Evolutionary conservation across 2,888 invertebrate genomes (phyloP).

Genomic region (Polydrusus cervinus): DNA sequence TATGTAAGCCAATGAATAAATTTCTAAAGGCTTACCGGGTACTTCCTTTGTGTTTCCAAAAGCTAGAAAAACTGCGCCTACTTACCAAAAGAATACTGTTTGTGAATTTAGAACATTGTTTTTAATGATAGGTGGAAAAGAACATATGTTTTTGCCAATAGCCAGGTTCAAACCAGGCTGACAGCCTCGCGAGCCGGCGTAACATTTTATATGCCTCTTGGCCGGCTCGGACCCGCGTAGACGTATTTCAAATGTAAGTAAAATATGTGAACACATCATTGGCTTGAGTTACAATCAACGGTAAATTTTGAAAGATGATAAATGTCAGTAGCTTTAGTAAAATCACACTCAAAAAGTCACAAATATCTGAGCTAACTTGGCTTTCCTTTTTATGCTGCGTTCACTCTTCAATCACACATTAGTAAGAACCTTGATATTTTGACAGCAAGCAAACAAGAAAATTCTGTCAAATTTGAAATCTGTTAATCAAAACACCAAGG

Average conservation of each 20-base stretch:
- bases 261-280: not conserved
- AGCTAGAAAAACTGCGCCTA: not conserved
- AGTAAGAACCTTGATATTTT: slow-evolving; percentile 47
- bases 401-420: slow-evolving; percentile 34
- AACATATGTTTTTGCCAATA: too few species aligned
- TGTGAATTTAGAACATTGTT: not conserved
- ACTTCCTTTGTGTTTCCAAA: too few species aligned
- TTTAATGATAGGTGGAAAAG: not conserved
- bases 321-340: slow-evolving; percentile 44
- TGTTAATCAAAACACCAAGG: slow-evolving; percentile 50
- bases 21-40: not conserved
- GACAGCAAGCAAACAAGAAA: slow-evolving; percentile 27
- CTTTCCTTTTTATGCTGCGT: slow-evolving; percentile 32
- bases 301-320: slow-evolving; percentile 34
- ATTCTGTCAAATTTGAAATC: not conserved
- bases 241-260: not conserved
- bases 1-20: slow-evolving; percentile 8
- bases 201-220: too few species aligned
- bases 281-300: slow-evolving; percentile 24
- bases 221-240: too few species aligned
- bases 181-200: too few species aligned
- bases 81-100: not conserved
- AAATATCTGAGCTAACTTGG: slow-evolving; percentile 42
- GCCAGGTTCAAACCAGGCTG: too few species aligned
- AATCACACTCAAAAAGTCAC: slow-evolving; percentile 47